These are phyloP conservation scores for Ophiodon elongatus DNA, from an alignment of 2,113 vertebrate species.

Conservation along the genomic window DNA sequence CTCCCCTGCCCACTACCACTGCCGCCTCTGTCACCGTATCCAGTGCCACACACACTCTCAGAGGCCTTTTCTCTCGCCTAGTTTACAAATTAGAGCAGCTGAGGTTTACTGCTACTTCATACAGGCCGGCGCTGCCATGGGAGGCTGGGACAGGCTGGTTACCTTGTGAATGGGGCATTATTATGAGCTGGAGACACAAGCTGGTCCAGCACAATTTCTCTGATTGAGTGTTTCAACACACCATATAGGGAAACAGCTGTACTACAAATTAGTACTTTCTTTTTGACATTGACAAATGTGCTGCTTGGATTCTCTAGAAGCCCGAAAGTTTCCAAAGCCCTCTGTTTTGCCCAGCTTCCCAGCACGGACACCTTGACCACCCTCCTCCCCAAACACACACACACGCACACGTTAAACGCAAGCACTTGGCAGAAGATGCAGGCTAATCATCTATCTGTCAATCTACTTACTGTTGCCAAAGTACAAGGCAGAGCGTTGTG, in stretches of 20 bases:
- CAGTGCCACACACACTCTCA: conserved; percentile 60
- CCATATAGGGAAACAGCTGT: conserved; percentile 87
- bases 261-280: conserved; percentile 82
- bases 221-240: conserved; percentile 87
- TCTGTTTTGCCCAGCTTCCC: conserved; percentile 42
- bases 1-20: conserved; percentile 30
- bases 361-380: conserved; percentile 42
- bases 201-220: conserved; percentile 72
- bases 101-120: conserved; percentile 74
- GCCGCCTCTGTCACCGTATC: conserved; percentile 10
- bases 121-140: conserved; percentile 27
- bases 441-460: conserved; percentile 67
- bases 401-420: conserved; percentile 19
- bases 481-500: conserved; percentile 56
- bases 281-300: conserved; percentile 86
- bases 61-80: conserved; percentile 56
- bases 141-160: conserved; percentile 39
- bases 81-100: conserved; percentile 86
- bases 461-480: conserved; percentile 54
- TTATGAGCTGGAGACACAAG: conserved; percentile 75
- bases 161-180: conserved; percentile 75
- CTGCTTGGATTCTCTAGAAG: conserved; percentile 67
- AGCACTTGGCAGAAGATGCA: conserved; percentile 46
- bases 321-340: conserved; percentile 50
- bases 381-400: not conserved